Base-by-base conservation (phyloP, 2,888 invertebrate species). In the Zygaena filipendulae region DNA sequence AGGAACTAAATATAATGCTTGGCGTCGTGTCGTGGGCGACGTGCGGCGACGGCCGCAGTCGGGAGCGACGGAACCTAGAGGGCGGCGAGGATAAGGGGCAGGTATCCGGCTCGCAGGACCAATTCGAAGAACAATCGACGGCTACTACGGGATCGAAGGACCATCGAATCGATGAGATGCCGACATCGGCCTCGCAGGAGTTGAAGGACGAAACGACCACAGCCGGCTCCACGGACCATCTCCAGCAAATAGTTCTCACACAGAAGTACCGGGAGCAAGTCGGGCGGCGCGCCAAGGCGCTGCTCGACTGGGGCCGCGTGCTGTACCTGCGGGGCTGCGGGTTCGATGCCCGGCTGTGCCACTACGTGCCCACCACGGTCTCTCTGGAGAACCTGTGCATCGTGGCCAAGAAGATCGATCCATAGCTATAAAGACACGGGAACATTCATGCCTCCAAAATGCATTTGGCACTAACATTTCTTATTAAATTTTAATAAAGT, bases 11-110 rank as follows among this genome's bases (percentile, higher is more conserved):
- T 40, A 79, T 91, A 13, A 84, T 95, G 52, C 85, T 88, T 32
- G 88, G 91, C 39, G 82, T 95, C 49, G 91, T 90, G 4, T 91
- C 94, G 52, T 95, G 95, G 95, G 93, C 92, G 0, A 92, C 92
- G 2, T 93, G 94, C 67, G 91, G 92, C 4, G 62, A 67, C 50
- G 88, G 88, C 0, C 75, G 82, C 36, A 86, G 84, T 45, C 81
- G 85, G 16, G 79, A 82, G 39, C 49, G 52, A 2, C 42, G 52
- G 8, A 21, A n/a, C 2, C 24, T 11, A 9, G 8, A 21, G 14
- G 10, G 10, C 14, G 5, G 9, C 5, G 3, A 11, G 26, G 8
- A 9, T 23, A 7, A n/a, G 13, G 18, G 1, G 8, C 6, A 20
- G 6, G 9, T 3, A n/a, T 16, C 13, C 11, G 18, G 13, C 18